Base-by-base conservation (phyloP, 2,113 vertebrate genomes). In the Cebidichthys violaceus region DNA sequence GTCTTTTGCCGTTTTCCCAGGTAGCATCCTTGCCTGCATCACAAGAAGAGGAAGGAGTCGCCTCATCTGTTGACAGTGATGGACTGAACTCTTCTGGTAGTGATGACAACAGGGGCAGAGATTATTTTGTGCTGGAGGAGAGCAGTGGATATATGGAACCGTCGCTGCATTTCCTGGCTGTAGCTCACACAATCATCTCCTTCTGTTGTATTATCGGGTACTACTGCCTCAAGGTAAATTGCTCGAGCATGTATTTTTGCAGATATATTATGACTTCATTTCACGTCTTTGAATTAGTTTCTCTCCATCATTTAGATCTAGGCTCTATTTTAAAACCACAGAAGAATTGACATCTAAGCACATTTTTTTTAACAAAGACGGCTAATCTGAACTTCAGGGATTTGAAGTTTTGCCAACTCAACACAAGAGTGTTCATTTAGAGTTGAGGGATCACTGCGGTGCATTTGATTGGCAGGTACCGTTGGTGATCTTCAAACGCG, bases 201-300 rank as follows among this genome's bases (percentile, higher is more conserved):
- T 98, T 98, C 93, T 98, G 97, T 89, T 99, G 97, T 87, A 99
- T 99, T 89, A 98, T 99, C 65, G 98, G 98, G 9, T 99, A 99
- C 93, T 98, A 98, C 90, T 97, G 97, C 92, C 91, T 99, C 78
- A 99, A 99, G 94, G 98, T 98, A 93, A 87, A 91, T 64, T 0
- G 2, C 47, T 69, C 1, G 1, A 47, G 29, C 18, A 4, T 0
- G 13, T 18, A 8, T 37, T 54, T 76, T 74, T 62, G 22, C 4
- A 27, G 55, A 57, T 15, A 7, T 15, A 29, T 59, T 29, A 14
- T 5, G 55, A 29, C 24, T 29, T 13, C 0, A 1, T 61, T 61
- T 66, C 6, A 60, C 14, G 39, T 41, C 45, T 37, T 50, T 0
- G 4, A 76, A 59, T 55, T 15, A 31, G 5, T 54, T 74, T 70